These are phyloP conservation scores for Hymenopus coronatus DNA, from an alignment of 2,888 invertebrate species.

Conservation along the genomic window DNA sequence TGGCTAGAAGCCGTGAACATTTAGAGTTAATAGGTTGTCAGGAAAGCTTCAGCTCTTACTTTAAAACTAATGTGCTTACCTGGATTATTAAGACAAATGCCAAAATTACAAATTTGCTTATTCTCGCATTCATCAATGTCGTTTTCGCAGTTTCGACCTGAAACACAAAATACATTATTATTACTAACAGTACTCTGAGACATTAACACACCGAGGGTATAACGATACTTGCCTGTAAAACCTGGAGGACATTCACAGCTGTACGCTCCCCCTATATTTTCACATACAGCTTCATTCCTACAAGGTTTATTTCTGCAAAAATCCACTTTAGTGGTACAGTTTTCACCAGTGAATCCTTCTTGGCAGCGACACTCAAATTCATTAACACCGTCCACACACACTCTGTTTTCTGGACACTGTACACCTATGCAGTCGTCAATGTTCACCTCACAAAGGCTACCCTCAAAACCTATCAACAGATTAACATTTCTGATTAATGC, in stretches of 20 bases:
- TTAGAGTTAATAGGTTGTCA: too few relatives aligned
- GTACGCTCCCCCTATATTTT: conserved; percentile 61
- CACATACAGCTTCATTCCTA: conserved; percentile 68
- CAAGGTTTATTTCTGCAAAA: conserved; percentile 65
- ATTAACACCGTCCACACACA: conserved; percentile 56
- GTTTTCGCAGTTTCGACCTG: conserved; percentile 52
- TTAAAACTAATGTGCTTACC: conserved; percentile 49
- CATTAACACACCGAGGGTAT: conserved; percentile 26
- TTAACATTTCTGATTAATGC: neutral
- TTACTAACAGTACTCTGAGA: neutral
- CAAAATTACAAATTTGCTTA: conserved; percentile 63
- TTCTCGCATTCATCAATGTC: conserved; percentile 75
- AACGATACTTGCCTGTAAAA: conserved; percentile 56
- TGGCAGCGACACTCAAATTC: conserved; percentile 61
- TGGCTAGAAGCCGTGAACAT: too few relatives aligned
- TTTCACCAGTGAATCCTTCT: conserved; percentile 58
- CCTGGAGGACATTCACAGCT: conserved; percentile 70
- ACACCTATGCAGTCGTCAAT: conserved; percentile 63
- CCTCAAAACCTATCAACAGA: conserved; percentile 55
- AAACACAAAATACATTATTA: conserved; percentile 32
- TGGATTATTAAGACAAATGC: conserved; percentile 74
- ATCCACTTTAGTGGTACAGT: conserved; percentile 56
- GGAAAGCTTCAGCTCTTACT: too few relatives aligned
- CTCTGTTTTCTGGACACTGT: conserved; percentile 51
- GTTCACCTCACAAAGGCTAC: conserved; percentile 61